These are phyloP conservation scores for Lagria hirta DNA, from an alignment of 2,888 invertebrate genomes.

Conservation along the genomic window DNA sequence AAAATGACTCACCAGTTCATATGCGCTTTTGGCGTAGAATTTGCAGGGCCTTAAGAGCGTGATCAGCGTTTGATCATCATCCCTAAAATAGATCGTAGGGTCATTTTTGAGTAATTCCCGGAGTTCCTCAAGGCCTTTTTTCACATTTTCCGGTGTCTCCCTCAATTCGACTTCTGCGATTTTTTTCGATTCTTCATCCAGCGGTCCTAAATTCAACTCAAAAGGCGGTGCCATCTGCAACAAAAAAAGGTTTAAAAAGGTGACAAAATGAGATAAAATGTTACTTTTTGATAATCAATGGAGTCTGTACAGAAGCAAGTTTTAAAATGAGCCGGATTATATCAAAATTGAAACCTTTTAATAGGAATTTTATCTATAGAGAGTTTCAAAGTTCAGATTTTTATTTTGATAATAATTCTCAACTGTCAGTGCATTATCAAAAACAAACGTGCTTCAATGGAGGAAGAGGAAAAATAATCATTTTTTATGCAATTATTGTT, in stretches of 20 bases:
- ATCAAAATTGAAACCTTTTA: slow-evolving; percentile 22
- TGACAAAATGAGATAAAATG: not conserved
- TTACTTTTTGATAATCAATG: not conserved
- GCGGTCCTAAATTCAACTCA: slow-evolving; percentile 61
- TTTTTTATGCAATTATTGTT: too few relatives aligned
- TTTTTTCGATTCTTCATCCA: slow-evolving; percentile 61
- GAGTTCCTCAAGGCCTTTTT: slow-evolving; percentile 62
- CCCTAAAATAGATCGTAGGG: slow-evolving; percentile 66
- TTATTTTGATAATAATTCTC: slow-evolving; percentile 26
- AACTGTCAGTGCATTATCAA: slow-evolving; percentile 10
- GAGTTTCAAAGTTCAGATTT: slow-evolving; percentile 29
- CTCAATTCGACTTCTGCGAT: slow-evolving; percentile 67
- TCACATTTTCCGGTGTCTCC: slow-evolving; percentile 70
- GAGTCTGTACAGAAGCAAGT: slow-evolving; percentile 1
- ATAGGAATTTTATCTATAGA: slow-evolving; percentile 20
- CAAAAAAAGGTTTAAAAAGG: not conserved
- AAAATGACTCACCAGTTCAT: slow-evolving; percentile 74
- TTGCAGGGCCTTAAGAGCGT: slow-evolving; percentile 81
- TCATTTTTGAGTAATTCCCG: slow-evolving; percentile 65
- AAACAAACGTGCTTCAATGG: too few relatives aligned
- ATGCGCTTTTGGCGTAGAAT: slow-evolving; percentile 79
- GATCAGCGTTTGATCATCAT: slow-evolving; percentile 76
- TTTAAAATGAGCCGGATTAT: slow-evolving; percentile 8
- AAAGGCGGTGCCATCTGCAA: slow-evolving; percentile 55
- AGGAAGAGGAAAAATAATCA: too few relatives aligned